Evolutionary conservation across 2,888 invertebrate species (phyloP), one percentile per base, ranked within the genome.

Genomic region (Nephrocerus scutellatus): DNA sequence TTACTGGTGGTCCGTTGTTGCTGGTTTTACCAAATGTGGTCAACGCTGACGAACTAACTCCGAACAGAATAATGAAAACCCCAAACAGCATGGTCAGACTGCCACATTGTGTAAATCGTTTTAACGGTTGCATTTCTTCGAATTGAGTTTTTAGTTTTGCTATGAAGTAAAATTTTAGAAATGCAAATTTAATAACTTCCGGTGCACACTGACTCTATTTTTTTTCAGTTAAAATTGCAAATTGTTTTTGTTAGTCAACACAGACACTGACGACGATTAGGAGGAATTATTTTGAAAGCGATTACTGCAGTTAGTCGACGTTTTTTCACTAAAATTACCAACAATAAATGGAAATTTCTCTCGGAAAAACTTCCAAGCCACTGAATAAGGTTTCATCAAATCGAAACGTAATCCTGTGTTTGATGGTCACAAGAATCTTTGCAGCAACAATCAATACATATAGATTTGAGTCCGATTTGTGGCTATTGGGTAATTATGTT

Each of bases 21-120:
- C 73, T 76, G 42, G 75, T 76, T 64, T 82, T 81, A 26, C 82
- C 82, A 51, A 82, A 82, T 13, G 82, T 79, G 2, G 80, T 80
- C 41, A 82, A 66, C 2, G 81, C 81, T 53, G 77, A 74, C 2
- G 77, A 74, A 52, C 68, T 69, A 26, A 69, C 67, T 21, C 68
- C 67, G 50, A 69, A 69, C 12, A 69, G 54, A 21, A 69, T 56
- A 39, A 69, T 64, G 47, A 69, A 69, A 35, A 69, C 63, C 20
- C 57, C 60, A 46, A 69, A 68, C 19, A 69, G 54, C 63, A 68
- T 68, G 36, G 68, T 69, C 48, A 69, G 53, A 49, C 68, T 68
- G 42, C 68, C 67, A 48, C 68, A 69, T 53, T 69, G 68, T 51
- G 68, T 67, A 44, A 66, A 68, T 33, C 66, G 60, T 55, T 66